Evolutionary conservation across 2,113 vertebrate species (phyloP), one percentile per base, ranked within the genome.

Genomic region (Anarhynchus alexandrinus): DNA sequence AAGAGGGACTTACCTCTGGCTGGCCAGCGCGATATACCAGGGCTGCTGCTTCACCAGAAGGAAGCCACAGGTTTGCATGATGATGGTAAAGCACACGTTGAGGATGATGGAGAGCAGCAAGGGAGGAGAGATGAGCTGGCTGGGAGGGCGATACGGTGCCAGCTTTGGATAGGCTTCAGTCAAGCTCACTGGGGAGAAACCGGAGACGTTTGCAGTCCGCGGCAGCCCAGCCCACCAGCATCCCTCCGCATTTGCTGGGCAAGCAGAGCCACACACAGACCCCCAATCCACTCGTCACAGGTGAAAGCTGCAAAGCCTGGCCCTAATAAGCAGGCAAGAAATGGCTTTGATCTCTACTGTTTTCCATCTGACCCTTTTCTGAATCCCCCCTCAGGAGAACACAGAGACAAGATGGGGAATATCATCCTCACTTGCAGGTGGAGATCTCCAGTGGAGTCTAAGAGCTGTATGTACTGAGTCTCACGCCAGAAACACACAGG

Each of bases 141-240:
- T 94, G 1, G 98, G 95, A 26, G 98, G 98, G 15, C 95, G 86
- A 34, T 98, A 98, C 7, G 97, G 97, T 62, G 97, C 97, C 96
- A 98, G 74, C n/a, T 96, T 97, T 30, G 98, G 97, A 64, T 97
- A 96, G 9, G 98, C 98, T 10, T 98, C 96, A 6, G 97, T 98
- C 59, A 97, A 89, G 45, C 97, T 98, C 98, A 98, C 98, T 98
- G 87, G 61, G 88, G 93, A 94, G 51, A 96, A 88, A 93, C 8
- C 12, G 4, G 26, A 78, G 29, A 27, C 2, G 4, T 42, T 43
- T 72, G 34, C 32, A 32, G 54, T 30, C 25, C 1, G 4, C 11
- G 7, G 17, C 66, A n/a, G 15, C 14, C 26, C 59, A n/a, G 49
- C 19, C 29, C 2, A 2, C 67, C 52, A 52, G 49, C 25, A n/a